Conservation (phyloP, 2,797 vertebrate species). For the Anguilla megastoma region DNA sequence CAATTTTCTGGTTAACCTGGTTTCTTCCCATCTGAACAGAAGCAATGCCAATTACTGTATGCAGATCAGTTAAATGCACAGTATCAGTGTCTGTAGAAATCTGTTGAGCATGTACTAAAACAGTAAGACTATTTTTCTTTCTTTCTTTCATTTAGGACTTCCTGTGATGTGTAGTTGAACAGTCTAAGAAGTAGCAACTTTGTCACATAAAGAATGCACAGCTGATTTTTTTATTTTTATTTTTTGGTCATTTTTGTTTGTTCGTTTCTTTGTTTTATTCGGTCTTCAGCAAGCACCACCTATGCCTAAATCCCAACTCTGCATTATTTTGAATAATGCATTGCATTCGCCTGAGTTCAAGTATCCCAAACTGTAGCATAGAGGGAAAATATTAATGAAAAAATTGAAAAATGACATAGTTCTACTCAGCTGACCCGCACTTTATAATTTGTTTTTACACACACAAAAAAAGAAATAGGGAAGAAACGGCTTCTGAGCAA, state of each 20-base stretch:
- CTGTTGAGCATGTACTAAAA: slow-evolving; percentile 58
- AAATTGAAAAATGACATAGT: slow-evolving; percentile 53
- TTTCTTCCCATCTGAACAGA: slow-evolving; percentile 48
- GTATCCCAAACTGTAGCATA: slow-evolving; percentile 48
- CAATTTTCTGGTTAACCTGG: slow-evolving; percentile 55
- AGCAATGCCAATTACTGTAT: slow-evolving; percentile 45
- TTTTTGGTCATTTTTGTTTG: slow-evolving; percentile 17
- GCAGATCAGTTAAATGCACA: slow-evolving; percentile 51
- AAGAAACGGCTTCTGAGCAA: slow-evolving; percentile 85
- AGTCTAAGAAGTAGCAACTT: slow-evolving; percentile 64
- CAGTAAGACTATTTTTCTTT: slow-evolving; percentile 60
- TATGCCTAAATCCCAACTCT: slow-evolving; percentile 49
- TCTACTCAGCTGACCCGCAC: slow-evolving; percentile 84
- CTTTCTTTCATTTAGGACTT: slow-evolving; percentile 63
- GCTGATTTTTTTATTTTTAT: slow-evolving; percentile 48
- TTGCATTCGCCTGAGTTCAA: slow-evolving; percentile 44
- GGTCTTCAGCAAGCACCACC: slow-evolving; percentile 51
- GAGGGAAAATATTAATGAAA: slow-evolving; percentile 49
- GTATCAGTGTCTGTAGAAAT: slow-evolving; percentile 55
- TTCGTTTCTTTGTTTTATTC: slow-evolving; percentile 40
- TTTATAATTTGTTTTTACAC: slow-evolving; percentile 85
- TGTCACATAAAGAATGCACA: slow-evolving; percentile 57
- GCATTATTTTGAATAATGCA: slow-evolving; percentile 46
- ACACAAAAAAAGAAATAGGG: slow-evolving; percentile 42
- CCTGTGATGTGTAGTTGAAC: slow-evolving; percentile 68